These are phyloP conservation scores for Amphiura filiformis DNA, from an alignment of 35 echinoderm and acorn worm species.

Conservation along the genomic window DNA sequence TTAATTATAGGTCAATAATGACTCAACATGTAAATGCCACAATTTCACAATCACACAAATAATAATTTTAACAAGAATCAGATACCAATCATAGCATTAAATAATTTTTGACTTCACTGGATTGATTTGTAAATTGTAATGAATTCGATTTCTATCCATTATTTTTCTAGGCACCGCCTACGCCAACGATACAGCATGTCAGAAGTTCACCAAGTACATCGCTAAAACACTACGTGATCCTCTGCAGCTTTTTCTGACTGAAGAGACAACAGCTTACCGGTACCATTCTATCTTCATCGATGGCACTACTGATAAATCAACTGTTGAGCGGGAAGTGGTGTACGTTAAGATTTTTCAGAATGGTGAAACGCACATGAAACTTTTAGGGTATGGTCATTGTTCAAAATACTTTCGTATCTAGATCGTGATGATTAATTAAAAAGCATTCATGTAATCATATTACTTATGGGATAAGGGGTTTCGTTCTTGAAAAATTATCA, in stretches of 20 bases:
- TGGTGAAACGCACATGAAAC: slow-evolving; percentile 10
- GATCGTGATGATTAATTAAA: slow-evolving; percentile 5
- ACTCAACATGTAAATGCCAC: too few species aligned
- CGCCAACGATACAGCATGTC: slow-evolving; percentile 15
- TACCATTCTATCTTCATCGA: slow-evolving; percentile 44
- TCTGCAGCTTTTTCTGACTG: neutral
- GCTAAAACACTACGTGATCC: neutral
- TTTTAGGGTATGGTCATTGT: neutral
- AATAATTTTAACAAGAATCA: too few species aligned
- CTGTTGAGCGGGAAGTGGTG: slow-evolving; percentile 19
- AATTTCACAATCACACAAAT: too few species aligned
- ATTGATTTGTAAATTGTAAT: too few species aligned
- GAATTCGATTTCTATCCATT: too few species aligned
- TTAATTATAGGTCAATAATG: neutral
- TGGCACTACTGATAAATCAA: slow-evolving; percentile 26
- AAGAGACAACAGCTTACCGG: neutral
- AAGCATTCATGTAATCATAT: neutral
- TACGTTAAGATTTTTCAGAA: slow-evolving; percentile 26
- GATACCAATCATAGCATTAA: too few species aligned
- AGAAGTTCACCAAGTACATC: slow-evolving; percentile 11
- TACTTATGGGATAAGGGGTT: too few species aligned
- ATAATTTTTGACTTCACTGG: too few species aligned
- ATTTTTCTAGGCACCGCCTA: too few species aligned
- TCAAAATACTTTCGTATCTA: neutral
- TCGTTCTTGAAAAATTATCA: too few species aligned